Evolutionary conservation across 2,797 vertebrate genomes (phyloP).

Genomic region (Yasuhikotakia modesta): DNA sequence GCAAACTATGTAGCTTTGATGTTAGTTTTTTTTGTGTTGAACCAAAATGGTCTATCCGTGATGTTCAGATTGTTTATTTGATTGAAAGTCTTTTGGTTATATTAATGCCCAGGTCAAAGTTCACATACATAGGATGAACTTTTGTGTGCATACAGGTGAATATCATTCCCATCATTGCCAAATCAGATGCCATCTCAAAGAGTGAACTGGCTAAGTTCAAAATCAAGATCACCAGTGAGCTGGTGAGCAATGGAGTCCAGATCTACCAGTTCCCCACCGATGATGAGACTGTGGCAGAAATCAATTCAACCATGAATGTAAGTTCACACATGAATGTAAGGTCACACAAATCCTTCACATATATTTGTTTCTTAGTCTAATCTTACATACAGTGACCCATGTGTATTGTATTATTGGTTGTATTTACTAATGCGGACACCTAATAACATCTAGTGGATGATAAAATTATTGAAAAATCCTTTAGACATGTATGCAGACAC

Average conservation of each 20-base stretch:
- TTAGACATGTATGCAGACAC: no score
- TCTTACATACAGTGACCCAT: no score
- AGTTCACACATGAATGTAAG: no score
- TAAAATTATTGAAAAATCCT: no score
- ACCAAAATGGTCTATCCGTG: no score
- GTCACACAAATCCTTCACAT: background rate
- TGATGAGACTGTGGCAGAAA: constrained; percentile 94
- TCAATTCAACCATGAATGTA: constrained; percentile 99
- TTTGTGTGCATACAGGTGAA: constrained; percentile 65
- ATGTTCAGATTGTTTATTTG: no score
- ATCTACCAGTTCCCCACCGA: constrained; percentile 99
- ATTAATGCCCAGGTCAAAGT: background rate
- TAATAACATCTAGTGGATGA: no score
- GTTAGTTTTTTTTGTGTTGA: no score
- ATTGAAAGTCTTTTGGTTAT: background rate
- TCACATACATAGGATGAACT: background rate
- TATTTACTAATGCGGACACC: no score
- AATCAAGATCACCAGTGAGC: constrained; percentile 97
- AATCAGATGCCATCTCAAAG: constrained; percentile 97
- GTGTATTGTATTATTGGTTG: no score
- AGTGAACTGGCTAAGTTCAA: constrained; percentile 98
- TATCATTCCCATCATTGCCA: constrained; percentile 96
- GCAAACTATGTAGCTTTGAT: no score
- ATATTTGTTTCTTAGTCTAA: background rate
- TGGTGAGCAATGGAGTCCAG: constrained; percentile 97